Conservation (phyloP, 2,113 vertebrate species). For the Dicentrarchus labrax region DNA sequence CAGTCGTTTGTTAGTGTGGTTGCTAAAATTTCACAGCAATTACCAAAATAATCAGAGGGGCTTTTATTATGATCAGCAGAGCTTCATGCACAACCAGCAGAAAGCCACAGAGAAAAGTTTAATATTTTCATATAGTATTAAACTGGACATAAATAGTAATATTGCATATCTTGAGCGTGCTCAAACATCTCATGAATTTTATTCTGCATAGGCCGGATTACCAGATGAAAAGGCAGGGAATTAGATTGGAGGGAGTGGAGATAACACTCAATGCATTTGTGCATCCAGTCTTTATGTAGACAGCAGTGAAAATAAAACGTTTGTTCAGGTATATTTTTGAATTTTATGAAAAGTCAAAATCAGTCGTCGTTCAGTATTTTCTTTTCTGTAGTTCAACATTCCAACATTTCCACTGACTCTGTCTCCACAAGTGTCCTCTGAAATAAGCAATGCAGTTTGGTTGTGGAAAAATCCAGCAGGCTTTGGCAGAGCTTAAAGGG, state of each 20-base stretch:
- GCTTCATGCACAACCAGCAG: background rate
- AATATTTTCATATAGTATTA: background rate
- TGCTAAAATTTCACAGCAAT: background rate
- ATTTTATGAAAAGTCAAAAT: background rate
- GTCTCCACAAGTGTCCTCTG: constrained; percentile 20
- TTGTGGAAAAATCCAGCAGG: constrained; percentile 61
- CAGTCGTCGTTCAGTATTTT: background rate
- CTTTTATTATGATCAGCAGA: background rate
- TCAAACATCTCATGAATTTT: background rate
- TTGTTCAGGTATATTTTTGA: background rate
- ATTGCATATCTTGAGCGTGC: background rate
- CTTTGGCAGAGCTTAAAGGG: constrained; percentile 56
- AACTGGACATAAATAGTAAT: background rate
- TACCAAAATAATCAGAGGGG: constrained; percentile 17
- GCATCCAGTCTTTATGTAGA: background rate
- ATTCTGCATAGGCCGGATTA: background rate
- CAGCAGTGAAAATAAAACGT: background rate
- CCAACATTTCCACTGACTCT: constrained; percentile 1
- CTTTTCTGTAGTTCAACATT: background rate
- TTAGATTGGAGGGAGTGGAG: background rate
- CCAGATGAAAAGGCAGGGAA: background rate
- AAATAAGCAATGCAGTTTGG: constrained; percentile 21
- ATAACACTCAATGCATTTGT: background rate
- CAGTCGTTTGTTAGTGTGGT: background rate
- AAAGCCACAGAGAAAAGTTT: background rate